Base-by-base conservation (phyloP, 2,797 vertebrate genomes). In the Huso huso region DNA sequence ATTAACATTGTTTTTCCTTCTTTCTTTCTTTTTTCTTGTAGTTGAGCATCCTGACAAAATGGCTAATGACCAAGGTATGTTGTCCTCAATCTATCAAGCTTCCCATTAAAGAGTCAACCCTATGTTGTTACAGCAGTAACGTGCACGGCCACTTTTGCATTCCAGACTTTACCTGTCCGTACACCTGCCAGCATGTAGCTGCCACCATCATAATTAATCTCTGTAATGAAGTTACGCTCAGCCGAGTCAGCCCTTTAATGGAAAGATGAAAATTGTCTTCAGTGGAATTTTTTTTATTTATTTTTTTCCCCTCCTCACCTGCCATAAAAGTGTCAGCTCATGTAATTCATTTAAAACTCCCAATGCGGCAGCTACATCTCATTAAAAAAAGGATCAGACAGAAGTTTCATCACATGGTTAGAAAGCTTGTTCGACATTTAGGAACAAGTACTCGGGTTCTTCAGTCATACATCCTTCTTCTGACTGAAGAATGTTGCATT, bases 21-120 rank as follows among this genome's bases (percentile, higher is more conserved):
- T 18, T 18, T 71, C 15, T 18, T 18, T 66, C 48, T 37, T 48
- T 6, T 65, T 13, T 69, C 61, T 79, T 79, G 68, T 85, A 95
- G 93, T 91, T 61, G 93, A 95, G 71, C 90, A 93, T 78, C 92
- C 93, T 70, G 93, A 95, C 87, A 95, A 93, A 81, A 95, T 95
- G 93, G 91, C 93, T 63, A 95, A 95, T 57, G 93, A 95, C 81
- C 93, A 95, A 91, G 93, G 93, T 94, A 86, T 18, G 70, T 70
- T 75, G 70, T 1, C 70, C 62, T 67, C 70, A 13, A 58, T 70
- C 71, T 74, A 63, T 78, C 65, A n/a, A 66, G 58, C 66, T 68
- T 66, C 51, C 23, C 53, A 6, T 66, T 13, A 18, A 62, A 23
- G 60, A 65, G 66, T 74, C 72, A 66, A 12, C 70, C n/a, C 53